Evolutionary conservation across 2,888 invertebrate species (phyloP).

Genomic region (Hydropsyche betteni): DNA sequence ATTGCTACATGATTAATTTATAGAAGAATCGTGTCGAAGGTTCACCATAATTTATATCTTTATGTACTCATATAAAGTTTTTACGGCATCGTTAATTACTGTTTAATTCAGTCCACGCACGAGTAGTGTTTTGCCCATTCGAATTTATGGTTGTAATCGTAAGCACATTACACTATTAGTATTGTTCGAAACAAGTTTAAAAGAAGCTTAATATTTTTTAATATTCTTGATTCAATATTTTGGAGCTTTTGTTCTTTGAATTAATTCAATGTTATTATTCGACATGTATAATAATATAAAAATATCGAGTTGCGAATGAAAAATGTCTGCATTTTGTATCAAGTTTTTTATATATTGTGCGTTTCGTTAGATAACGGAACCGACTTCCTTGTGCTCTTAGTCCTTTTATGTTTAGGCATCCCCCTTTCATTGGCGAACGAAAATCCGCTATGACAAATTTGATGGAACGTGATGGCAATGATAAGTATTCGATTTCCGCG

Average conservation of each 20-base stretch:
- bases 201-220: not conserved
- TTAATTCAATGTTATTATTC: not conserved
- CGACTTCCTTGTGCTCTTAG: constrained; percentile 22
- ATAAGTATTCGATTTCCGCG: constrained; percentile 42
- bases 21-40: too few species aligned
- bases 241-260: too few species aligned
- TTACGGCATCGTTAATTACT: not conserved
- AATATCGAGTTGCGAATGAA: not conserved
- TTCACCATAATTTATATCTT: not conserved
- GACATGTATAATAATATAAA: not conserved
- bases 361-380: constrained; percentile 38
- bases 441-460: constrained; percentile 51
- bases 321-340: not conserved
- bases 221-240: too few species aligned
- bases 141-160: constrained; percentile 6
- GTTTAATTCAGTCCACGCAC: not conserved
- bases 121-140: not conserved
- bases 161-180: not conserved
- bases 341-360: not conserved
- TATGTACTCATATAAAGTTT: not conserved
- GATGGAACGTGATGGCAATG: constrained; percentile 49
- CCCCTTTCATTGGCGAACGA: constrained; percentile 44
- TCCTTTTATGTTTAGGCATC: constrained; percentile 22
- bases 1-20: too few species aligned
- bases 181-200: not conserved